phyloP scores from a whole-genome alignment of 2,113 vertebrate genomes.

The Coryphaenoides rupestris region DNA sequence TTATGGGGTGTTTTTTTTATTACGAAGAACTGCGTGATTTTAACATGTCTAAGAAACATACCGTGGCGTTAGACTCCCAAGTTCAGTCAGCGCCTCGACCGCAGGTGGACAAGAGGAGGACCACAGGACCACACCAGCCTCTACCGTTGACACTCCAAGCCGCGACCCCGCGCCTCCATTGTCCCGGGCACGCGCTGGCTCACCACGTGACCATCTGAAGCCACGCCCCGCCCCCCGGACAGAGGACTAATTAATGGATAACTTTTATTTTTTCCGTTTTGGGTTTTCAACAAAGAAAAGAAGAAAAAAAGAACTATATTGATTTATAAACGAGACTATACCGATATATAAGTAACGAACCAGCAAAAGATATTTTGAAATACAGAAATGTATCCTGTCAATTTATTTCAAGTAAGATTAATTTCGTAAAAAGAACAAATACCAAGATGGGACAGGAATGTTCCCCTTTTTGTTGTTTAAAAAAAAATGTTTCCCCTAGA shows the following conservation, averaged over 20 bases:
- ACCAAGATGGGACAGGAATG: constrained; percentile 50
- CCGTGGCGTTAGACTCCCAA: too few relatives aligned
- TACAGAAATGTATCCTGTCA: constrained; percentile 62
- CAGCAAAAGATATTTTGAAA: constrained; percentile 78
- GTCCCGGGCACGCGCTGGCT: too few relatives aligned
- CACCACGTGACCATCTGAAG: too few relatives aligned
- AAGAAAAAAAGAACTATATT: constrained; percentile 68
- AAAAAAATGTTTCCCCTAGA: constrained; percentile 38
- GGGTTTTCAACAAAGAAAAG: constrained; percentile 22
- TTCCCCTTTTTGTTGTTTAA: constrained; percentile 56
- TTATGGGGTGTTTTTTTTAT: too few relatives aligned
- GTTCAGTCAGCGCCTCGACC: too few relatives aligned
- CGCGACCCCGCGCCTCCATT: too few relatives aligned
- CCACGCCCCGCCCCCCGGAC: too few relatives aligned
- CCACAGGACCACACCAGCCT: too few relatives aligned
- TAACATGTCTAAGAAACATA: too few relatives aligned
- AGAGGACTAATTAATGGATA: constrained; percentile 59
- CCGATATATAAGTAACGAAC: constrained; percentile 66
- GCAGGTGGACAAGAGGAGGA: too few relatives aligned
- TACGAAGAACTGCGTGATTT: too few relatives aligned
- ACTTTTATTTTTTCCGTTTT: constrained; percentile 50
- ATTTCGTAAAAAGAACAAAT: constrained; percentile 64
- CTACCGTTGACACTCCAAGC: too few relatives aligned
- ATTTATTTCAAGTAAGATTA: constrained; percentile 60
- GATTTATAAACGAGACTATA: constrained; percentile 56